Conservation (phyloP, 2,888 invertebrate genomes). For the Cephus sareptanus region DNA sequence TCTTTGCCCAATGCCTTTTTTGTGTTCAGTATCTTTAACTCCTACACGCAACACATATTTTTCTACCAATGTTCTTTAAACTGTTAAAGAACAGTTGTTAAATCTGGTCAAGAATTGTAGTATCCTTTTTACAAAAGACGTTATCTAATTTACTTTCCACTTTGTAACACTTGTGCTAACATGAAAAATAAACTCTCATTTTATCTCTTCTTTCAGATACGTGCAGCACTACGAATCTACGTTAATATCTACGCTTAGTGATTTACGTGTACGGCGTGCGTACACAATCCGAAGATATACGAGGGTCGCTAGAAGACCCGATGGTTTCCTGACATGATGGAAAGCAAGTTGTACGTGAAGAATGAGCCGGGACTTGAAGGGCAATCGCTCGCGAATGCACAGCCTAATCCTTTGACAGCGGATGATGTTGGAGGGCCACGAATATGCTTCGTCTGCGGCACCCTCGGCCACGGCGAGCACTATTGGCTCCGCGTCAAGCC, state of each 20-base stretch:
- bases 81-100: neutral
- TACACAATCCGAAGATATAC: constrained; percentile 30
- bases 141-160: neutral
- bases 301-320: constrained; percentile 34
- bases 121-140: neutral
- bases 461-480: constrained; percentile 73
- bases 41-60: neutral
- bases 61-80: neutral
- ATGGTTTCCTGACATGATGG: constrained; percentile 68
- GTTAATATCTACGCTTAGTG: constrained; percentile 33
- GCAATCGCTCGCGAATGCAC: constrained; percentile 52
- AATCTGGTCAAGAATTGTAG: neutral
- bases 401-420: constrained; percentile 36
- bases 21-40: neutral
- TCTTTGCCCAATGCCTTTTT: neutral
- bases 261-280: constrained; percentile 28
- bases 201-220: constrained; percentile 38
- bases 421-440: constrained; percentile 48
- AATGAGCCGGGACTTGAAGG: constrained; percentile 74
- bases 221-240: constrained; percentile 30
- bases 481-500: constrained; percentile 75
- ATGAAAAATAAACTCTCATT: neutral
- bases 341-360: constrained; percentile 76
- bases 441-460: constrained; percentile 81
- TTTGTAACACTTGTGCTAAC: neutral